Conservation (phyloP, 1,140 invertebrate species). For the Heliconius eleuchia region DNA sequence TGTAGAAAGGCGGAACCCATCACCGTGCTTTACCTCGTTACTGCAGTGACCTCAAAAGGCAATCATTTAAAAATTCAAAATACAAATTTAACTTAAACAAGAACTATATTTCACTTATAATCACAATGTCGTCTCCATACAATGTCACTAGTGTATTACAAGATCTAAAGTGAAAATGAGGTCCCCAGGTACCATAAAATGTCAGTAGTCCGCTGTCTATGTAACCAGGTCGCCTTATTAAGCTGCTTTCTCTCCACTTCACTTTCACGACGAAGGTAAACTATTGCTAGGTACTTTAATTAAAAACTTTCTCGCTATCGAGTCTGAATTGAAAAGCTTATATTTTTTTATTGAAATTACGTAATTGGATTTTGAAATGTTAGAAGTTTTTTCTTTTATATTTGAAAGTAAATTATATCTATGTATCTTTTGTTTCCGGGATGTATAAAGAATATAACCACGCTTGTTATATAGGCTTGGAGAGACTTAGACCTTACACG, state of each 20-base stretch:
- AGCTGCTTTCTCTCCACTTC: conserved; percentile 15
- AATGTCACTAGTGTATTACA: not conserved
- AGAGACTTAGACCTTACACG: too few species aligned
- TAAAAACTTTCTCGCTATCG: conserved; percentile 19
- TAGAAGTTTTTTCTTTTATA: not conserved
- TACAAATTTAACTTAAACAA: not conserved
- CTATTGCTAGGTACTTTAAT: conserved; percentile 9
- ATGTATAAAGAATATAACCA: too few species aligned
- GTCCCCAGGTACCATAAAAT: conserved; percentile 16
- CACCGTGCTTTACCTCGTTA: too few species aligned
- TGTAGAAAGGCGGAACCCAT: too few species aligned
- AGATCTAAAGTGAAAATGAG: conserved; percentile 5
- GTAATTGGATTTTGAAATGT: not conserved
- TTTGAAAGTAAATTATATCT: not conserved
- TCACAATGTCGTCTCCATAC: not conserved
- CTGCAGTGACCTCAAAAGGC: too few species aligned
- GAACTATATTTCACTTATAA: not conserved
- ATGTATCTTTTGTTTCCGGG: not conserved
- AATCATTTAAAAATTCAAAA: not conserved
- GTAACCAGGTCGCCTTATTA: conserved; percentile 38
- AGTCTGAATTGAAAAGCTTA: conserved; percentile 7
- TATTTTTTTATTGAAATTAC: conserved; percentile 4
- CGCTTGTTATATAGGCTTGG: too few species aligned
- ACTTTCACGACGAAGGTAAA: conserved; percentile 13
- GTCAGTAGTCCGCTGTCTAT: conserved; percentile 13